phyloP scores from a whole-genome alignment of 2,797 vertebrate species.

The Adelosebastes latens region DNA sequence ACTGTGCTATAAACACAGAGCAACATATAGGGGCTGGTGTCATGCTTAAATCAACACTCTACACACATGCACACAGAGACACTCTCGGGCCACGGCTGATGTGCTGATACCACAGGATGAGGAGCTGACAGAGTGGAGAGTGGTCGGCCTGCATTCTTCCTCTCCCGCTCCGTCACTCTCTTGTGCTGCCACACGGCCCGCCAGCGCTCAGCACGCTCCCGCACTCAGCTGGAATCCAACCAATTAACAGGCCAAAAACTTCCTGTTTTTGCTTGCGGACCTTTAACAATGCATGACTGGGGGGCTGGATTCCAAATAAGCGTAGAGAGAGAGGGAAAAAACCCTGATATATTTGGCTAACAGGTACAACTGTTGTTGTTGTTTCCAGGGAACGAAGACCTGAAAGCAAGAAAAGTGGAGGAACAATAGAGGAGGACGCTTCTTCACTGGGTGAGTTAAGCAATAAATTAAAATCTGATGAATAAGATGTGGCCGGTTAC shows the following conservation, averaged over 20 bases:
- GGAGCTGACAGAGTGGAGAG: slow-evolving; percentile 64
- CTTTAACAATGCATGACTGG: slow-evolving; percentile 36
- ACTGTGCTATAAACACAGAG: background rate
- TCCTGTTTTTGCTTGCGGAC: slow-evolving; percentile 56
- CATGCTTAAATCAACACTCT: background rate
- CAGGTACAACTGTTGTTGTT: slow-evolving; percentile 34
- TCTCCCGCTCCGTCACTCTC: slow-evolving; percentile 43
- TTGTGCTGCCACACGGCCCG: slow-evolving; percentile 49
- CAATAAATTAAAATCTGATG: slow-evolving; percentile 4
- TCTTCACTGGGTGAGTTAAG: slow-evolving; percentile 70
- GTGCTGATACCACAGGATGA: slow-evolving; percentile 57
- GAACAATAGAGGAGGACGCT: slow-evolving; percentile 26
- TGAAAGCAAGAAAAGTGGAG: slow-evolving; percentile 44
- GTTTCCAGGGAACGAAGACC: slow-evolving; percentile 40
- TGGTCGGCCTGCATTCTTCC: slow-evolving; percentile 73
- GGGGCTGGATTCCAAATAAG: slow-evolving; percentile 24
- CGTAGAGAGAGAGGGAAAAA: background rate
- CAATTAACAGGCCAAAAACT: slow-evolving; percentile 63
- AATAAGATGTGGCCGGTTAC: background rate
- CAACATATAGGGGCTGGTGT: background rate
- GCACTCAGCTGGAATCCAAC: slow-evolving; percentile 61
- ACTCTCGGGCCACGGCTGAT: slow-evolving; percentile 23
- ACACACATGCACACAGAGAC: background rate
- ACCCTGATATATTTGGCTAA: slow-evolving; percentile 32
- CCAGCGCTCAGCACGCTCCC: slow-evolving; percentile 50